phyloP scores from a whole-genome alignment of 2,888 invertebrate species.

The Adelphocoris suturalis region DNA sequence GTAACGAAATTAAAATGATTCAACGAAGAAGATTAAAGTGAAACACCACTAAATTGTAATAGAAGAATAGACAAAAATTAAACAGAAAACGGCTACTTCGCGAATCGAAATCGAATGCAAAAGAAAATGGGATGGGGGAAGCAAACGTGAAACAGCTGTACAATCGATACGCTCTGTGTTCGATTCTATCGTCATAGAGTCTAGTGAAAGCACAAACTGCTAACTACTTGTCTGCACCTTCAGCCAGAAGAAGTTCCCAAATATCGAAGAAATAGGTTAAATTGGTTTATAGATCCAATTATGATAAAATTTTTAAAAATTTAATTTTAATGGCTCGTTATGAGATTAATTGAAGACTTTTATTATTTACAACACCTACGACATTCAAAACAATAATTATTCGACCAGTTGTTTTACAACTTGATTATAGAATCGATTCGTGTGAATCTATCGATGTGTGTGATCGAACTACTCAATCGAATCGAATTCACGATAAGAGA shows the following conservation, averaged over 20 bases:
- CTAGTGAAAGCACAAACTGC: not conserved
- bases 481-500: not conserved
- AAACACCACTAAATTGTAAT: not conserved
- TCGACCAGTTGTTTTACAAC: too few species aligned
- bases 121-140: not conserved
- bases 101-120: conserved; percentile 25
- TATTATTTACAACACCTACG: too few species aligned
- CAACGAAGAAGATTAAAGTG: not conserved
- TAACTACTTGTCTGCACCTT: not conserved
- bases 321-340: too few species aligned
- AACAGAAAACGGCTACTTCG: not conserved
- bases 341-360: too few species aligned
- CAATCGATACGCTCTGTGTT: not conserved
- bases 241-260: too few species aligned
- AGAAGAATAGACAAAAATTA: not conserved
- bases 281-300: too few species aligned
- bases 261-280: too few species aligned
- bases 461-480: not conserved
- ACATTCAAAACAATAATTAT: too few species aligned
- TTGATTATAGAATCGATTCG: too few species aligned
- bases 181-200: not conserved
- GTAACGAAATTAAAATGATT: not conserved
- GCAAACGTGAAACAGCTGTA: not conserved
- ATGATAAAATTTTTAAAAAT: too few species aligned
- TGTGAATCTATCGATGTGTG: not conserved